These are phyloP conservation scores for Diabrotica undecimpunctata DNA, from an alignment of 1,140 invertebrate species.

Conservation along the genomic window DNA sequence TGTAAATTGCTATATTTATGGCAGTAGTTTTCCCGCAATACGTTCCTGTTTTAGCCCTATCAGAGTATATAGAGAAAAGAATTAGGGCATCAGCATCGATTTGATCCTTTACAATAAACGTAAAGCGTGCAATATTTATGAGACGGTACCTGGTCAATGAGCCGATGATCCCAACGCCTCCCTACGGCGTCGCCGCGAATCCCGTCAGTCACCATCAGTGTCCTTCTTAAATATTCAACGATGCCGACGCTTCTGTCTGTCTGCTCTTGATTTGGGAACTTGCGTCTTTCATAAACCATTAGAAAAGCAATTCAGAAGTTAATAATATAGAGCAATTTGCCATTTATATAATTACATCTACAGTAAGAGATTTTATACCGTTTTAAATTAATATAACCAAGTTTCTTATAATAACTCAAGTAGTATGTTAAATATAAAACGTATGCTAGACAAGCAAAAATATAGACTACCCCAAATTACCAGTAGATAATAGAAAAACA, in stretches of 20 bases:
- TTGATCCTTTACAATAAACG: constrained; percentile 1
- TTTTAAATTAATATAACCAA: too few species aligned
- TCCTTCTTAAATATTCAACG: constrained; percentile 3
- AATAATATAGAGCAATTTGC: too few species aligned
- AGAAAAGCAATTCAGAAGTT: too few species aligned
- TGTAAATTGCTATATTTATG: too few species aligned
- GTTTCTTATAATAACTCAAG: too few species aligned
- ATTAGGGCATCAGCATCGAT: background rate
- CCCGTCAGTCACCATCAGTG: background rate
- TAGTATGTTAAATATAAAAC: too few species aligned
- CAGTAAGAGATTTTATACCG: too few species aligned
- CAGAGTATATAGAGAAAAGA: background rate
- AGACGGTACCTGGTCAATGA: background rate
- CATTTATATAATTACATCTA: too few species aligned
- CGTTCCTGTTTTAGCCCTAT: constrained; percentile 12
- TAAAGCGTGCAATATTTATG: background rate
- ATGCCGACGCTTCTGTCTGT: background rate
- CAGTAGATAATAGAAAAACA: too few species aligned
- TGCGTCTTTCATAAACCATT: background rate
- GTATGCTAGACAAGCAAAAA: too few species aligned
- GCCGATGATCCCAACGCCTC: background rate
- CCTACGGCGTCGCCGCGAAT: background rate
- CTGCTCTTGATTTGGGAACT: background rate
- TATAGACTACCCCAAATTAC: too few species aligned
- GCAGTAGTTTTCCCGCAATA: background rate